phyloP scores from a whole-genome alignment of 2,888 invertebrate species.

The Allygus modestus region DNA sequence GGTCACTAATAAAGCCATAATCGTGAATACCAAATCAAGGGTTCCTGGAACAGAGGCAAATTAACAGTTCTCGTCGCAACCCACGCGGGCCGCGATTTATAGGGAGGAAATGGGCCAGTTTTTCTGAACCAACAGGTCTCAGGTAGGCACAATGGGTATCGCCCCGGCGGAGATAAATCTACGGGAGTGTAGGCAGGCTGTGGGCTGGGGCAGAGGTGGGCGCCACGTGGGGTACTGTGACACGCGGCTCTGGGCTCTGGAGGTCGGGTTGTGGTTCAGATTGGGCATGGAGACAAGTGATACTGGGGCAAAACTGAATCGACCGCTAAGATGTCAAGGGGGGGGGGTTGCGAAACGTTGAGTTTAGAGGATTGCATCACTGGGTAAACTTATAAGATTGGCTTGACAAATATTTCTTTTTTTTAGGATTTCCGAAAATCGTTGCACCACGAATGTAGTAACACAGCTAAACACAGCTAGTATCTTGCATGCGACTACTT shows the following conservation, averaged over 20 bases:
- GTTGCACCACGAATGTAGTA: too few species aligned
- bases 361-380: too few species aligned
- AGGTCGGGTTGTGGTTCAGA: background rate
- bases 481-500: too few species aligned
- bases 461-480: too few species aligned
- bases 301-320: too few species aligned
- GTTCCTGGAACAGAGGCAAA: background rate
- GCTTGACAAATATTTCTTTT: too few species aligned
- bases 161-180: slow-evolving; percentile 18
- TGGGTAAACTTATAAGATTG: too few species aligned
- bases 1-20: too few species aligned
- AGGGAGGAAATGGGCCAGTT: slow-evolving; percentile 40
- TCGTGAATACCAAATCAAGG: background rate
- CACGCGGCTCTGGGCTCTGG: background rate
- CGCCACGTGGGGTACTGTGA: background rate
- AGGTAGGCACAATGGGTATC: slow-evolving; percentile 33
- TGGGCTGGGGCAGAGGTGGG: background rate
- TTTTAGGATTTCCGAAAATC: too few species aligned
- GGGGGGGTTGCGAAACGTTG: too few species aligned
- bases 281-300: too few species aligned
- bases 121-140: slow-evolving; percentile 29
- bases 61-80: background rate
- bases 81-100: slow-evolving; percentile 11
- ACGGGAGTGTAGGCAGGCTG: slow-evolving; percentile 3
- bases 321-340: too few species aligned